Conservation (phyloP, 2,113 vertebrate genomes). For the Acrocephalus kingi region DNA sequence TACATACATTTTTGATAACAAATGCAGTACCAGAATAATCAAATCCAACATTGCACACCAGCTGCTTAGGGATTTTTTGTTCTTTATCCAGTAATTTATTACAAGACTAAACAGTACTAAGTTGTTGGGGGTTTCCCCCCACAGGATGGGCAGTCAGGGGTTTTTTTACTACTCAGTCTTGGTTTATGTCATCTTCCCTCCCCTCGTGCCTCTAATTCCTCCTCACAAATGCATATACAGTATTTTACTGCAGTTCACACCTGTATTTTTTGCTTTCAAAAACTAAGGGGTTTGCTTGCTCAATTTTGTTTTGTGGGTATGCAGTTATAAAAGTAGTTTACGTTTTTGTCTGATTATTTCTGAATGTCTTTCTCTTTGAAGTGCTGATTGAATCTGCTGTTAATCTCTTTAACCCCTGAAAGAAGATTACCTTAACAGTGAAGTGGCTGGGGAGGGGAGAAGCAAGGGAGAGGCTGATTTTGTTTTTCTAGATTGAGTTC, state of each 20-base stretch:
- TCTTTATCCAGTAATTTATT: slow-evolving; percentile 34
- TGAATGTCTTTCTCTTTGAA: slow-evolving; percentile 20
- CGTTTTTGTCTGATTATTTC: not conserved
- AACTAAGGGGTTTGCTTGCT: not conserved
- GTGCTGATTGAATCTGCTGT: slow-evolving; percentile 16
- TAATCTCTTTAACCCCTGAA: slow-evolving; percentile 38
- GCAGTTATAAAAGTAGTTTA: not conserved
- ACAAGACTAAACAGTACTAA: not conserved
- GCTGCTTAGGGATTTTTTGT: slow-evolving; percentile 8
- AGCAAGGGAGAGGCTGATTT: not conserved
- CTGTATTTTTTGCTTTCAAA: not conserved
- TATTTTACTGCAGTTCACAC: not conserved
- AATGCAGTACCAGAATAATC: not conserved
- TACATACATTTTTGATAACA: not conserved
- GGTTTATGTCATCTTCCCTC: not conserved
- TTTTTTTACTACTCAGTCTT: not conserved
- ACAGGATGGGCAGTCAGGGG: not conserved
- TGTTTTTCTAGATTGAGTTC: not conserved
- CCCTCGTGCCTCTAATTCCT: not conserved
- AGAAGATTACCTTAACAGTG: slow-evolving; percentile 36
- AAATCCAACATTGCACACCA: not conserved
- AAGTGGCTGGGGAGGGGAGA: not conserved
- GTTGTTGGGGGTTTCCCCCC: not conserved
- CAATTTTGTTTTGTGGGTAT: not conserved
- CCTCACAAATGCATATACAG: not conserved